A percentile compares a stretch with the other conserved stretches of the same genome.
phyloP scores from a whole-genome alignment of 1,140 invertebrate species.

The Heliconius nattereri region DNA sequence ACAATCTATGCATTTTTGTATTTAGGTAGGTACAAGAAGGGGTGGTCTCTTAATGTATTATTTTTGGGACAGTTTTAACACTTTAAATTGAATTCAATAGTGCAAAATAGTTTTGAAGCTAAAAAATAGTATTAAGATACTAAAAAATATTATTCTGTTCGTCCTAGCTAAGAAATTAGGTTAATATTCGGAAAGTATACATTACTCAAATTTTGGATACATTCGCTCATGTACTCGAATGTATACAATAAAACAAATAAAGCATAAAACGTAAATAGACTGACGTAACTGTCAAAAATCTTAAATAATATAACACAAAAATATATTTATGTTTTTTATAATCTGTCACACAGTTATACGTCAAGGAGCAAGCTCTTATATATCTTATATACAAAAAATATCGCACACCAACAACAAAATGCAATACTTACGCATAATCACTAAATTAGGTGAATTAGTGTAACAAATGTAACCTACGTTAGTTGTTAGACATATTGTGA shows the following conservation, averaged over 20 bases:
- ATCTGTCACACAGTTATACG: neutral
- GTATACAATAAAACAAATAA: too few species aligned
- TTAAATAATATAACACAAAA: too few species aligned
- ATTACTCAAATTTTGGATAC: too few species aligned
- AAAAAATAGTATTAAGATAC: too few species aligned
- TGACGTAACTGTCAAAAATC: too few species aligned
- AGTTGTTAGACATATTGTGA: neutral
- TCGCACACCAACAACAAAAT: slow-evolving; percentile 15
- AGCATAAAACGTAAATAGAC: too few species aligned
- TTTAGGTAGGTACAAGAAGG: neutral
- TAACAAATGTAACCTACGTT: neutral
- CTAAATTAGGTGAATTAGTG: neutral
- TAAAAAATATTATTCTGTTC: too few species aligned
- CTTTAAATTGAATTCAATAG: too few species aligned
- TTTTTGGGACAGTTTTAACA: neutral
- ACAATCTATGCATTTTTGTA: neutral
- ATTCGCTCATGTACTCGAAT: too few species aligned
- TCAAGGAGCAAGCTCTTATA: neutral
- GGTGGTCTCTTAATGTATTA: neutral
- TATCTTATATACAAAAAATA: neutral
- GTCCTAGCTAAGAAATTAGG: too few species aligned
- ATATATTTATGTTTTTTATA: neutral
- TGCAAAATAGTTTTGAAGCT: too few species aligned
- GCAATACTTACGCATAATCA: slow-evolving; percentile 22
- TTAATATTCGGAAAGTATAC: too few species aligned